Percentiles rank a stretch among this genome's conserved stretches.
phyloP scores from a whole-genome alignment of 2,888 invertebrate species.

The Lepas anatifera region DNA sequence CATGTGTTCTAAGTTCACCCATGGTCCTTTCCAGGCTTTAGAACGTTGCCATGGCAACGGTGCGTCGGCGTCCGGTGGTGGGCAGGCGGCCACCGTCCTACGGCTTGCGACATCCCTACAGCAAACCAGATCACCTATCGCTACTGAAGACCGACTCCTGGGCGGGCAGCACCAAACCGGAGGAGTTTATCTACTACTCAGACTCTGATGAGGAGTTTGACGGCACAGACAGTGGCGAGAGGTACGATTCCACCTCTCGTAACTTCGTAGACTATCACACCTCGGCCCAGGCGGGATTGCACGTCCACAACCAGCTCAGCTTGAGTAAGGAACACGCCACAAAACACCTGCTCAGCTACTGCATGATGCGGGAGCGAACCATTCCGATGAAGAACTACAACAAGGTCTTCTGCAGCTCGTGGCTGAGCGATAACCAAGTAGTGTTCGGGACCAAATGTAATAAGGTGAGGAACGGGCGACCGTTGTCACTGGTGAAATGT shows the following conservation, averaged over 20 bases:
- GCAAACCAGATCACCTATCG: neutral
- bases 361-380: conserved; percentile 62
- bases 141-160: neutral
- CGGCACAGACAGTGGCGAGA: neutral
- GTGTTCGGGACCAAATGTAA: conserved; percentile 96
- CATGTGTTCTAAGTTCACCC: too few species aligned
- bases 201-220: neutral
- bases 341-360: conserved; percentile 61
- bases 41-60: neutral
- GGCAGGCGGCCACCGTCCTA: neutral
- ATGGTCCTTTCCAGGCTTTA: too few species aligned
- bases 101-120: neutral
- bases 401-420: conserved; percentile 82
- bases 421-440: conserved; percentile 88
- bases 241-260: neutral
- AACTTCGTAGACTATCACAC: conserved; percentile 6
- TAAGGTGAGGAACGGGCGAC: conserved; percentile 47
- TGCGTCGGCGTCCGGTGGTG: neutral
- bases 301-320: conserved; percentile 17
- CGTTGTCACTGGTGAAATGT: too few species aligned
- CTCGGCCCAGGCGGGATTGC: neutral
- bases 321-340: conserved; percentile 54
- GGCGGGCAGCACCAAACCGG: neutral
- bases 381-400: conserved; percentile 74
- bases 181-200: conserved; percentile 12